phyloP scores from a whole-genome alignment of 2,888 invertebrate species.

The Diarsia dahlii region DNA sequence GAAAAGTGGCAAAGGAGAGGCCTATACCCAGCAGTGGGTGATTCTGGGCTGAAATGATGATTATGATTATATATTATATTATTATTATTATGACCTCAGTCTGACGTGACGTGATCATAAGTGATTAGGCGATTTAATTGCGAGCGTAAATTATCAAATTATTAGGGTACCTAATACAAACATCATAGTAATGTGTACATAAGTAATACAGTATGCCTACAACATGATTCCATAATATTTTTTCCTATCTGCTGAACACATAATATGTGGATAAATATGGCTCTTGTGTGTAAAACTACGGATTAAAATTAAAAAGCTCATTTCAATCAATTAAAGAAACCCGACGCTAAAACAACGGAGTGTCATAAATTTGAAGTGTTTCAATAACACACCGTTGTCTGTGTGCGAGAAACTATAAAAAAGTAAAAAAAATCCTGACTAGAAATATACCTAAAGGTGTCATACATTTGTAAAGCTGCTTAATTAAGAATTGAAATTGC shows the following conservation, averaged over 20 bases:
- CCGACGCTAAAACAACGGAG: no score
- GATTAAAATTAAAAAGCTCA: conserved; percentile 23
- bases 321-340: conserved; percentile 39
- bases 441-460: not conserved
- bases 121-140: not conserved
- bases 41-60: no score
- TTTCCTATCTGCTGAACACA: not conserved
- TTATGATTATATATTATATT: no score
- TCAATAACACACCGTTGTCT: no score
- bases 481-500: conserved; percentile 58
- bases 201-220: not conserved
- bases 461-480: conserved; percentile 17
- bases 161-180: not conserved
- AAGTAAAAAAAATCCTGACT: not conserved
- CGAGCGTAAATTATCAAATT: not conserved
- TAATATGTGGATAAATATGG: conserved; percentile 17
- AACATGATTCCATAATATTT: conserved; percentile 28
- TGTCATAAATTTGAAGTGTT: no score
- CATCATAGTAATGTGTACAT: not conserved
- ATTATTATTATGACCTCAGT: no score
- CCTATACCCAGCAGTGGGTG: no score
- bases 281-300: conserved; percentile 20
- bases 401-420: not conserved
- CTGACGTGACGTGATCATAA: not conserved
- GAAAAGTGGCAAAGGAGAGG: no score